Conservation (phyloP, 37 sponge, comb jelly and placozoan genomes). For the Trichoplax adhaerens region DNA sequence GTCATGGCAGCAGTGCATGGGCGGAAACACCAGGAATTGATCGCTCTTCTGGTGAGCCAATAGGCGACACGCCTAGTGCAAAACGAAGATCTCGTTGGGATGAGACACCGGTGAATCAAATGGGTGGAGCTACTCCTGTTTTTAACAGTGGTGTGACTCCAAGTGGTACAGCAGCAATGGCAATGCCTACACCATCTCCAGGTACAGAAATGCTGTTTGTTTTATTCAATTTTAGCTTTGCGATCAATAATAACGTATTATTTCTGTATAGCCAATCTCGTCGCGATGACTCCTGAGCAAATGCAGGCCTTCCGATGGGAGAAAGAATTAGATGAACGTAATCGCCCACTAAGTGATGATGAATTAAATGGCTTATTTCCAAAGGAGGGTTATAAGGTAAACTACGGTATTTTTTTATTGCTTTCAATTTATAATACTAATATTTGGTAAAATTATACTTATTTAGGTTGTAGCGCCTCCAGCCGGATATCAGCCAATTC, state of each 20-base stretch:
- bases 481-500: constrained; percentile 66
- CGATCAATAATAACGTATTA: no score
- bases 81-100: constrained; percentile 89
- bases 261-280: background rate
- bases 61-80: constrained; percentile 52
- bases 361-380: constrained; percentile 92
- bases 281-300: constrained; percentile 94
- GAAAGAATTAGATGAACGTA: constrained; percentile 80
- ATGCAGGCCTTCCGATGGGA: constrained; percentile 88
- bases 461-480: constrained; percentile 40
- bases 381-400: constrained; percentile 82
- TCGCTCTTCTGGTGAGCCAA: constrained; percentile 23
- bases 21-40: constrained; percentile 77
- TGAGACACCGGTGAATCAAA: constrained; percentile 52
- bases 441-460: background rate
- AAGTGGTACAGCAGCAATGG: constrained; percentile 58
- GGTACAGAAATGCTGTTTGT: constrained; percentile 4
- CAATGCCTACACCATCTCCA: constrained; percentile 59
- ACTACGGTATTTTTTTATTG: background rate
- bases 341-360: constrained; percentile 74
- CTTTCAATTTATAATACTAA: background rate
- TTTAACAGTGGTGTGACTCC: constrained; percentile 41
- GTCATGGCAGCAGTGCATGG: constrained; percentile 63
- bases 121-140: constrained; percentile 37
- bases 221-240: no score